Evolutionary conservation across 1,140 invertebrate species (phyloP).

Genomic region (Maconellicoccus hirsutus): DNA sequence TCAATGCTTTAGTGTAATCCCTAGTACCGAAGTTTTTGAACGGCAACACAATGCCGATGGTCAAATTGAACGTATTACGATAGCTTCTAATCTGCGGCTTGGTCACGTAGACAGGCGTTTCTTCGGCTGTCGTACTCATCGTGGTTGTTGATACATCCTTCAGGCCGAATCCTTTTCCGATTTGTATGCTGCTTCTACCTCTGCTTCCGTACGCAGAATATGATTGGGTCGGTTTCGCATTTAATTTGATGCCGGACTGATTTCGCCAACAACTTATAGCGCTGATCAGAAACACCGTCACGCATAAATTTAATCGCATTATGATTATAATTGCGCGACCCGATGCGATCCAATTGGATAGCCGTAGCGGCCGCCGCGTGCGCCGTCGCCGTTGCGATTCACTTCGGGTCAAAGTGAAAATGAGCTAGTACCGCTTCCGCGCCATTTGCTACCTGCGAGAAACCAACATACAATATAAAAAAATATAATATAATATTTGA

Average conservation of each 20-base stretch:
- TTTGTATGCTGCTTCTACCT: conserved; percentile 11
- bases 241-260: background rate
- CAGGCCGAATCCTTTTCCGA: conserved; percentile 1
- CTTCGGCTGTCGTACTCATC: background rate
- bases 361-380: no score
- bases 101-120: background rate
- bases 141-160: background rate
- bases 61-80: background rate
- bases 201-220: background rate
- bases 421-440: no score
- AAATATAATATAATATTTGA: no score
- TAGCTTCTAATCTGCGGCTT: background rate
- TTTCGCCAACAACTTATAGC: background rate
- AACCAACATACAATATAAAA: no score
- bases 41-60: background rate
- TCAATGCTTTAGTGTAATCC: background rate
- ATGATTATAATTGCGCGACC: background rate
- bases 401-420: no score
- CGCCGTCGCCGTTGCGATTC: no score
- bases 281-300: background rate
- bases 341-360: no score
- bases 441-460: no score
- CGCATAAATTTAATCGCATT: conserved; percentile 11
- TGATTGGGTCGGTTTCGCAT: background rate
- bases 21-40: background rate